phyloP scores from a whole-genome alignment of 2,113 vertebrate genomes.

The Sarotherodon lohbergeri region DNA sequence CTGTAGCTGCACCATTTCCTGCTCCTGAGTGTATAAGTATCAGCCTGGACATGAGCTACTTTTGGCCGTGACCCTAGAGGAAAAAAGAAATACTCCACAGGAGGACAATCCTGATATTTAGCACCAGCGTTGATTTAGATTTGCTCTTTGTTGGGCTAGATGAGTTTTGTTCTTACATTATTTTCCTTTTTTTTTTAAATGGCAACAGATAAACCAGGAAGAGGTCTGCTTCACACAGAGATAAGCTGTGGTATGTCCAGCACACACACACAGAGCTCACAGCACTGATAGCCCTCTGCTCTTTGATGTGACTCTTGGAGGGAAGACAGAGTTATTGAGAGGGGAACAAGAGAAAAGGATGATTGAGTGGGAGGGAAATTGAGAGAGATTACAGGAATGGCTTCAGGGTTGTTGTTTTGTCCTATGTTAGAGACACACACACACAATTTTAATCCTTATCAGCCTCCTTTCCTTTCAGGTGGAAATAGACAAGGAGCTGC shows the following conservation, averaged over 20 bases:
- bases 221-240: constrained; percentile 20
- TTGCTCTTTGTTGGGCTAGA: not conserved
- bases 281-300: constrained; percentile 15
- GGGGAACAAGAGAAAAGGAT: constrained; percentile 21
- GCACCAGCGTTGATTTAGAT: not conserved
- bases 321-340: constrained; percentile 32
- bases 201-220: constrained; percentile 32
- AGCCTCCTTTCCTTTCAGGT: constrained; percentile 11
- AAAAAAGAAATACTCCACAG: not conserved
- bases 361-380: constrained; percentile 33
- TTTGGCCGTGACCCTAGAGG: not conserved
- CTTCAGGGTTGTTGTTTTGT: constrained; percentile 31
- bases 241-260: constrained; percentile 32
- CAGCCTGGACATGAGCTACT: not conserved
- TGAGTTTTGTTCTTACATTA: not conserved
- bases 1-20: not conserved
- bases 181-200: not conserved
- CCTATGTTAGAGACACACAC: not conserved
- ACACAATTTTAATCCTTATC: constrained; percentile 6
- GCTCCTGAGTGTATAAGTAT: not conserved
- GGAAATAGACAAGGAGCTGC: not conserved
- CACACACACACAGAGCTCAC: not conserved
- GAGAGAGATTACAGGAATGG: constrained; percentile 43
- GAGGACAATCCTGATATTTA: not conserved
- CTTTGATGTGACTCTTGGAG: constrained; percentile 55